Conservation (phyloP, 2,797 vertebrate genomes). For the Scyliorhinus canicula region DNA sequence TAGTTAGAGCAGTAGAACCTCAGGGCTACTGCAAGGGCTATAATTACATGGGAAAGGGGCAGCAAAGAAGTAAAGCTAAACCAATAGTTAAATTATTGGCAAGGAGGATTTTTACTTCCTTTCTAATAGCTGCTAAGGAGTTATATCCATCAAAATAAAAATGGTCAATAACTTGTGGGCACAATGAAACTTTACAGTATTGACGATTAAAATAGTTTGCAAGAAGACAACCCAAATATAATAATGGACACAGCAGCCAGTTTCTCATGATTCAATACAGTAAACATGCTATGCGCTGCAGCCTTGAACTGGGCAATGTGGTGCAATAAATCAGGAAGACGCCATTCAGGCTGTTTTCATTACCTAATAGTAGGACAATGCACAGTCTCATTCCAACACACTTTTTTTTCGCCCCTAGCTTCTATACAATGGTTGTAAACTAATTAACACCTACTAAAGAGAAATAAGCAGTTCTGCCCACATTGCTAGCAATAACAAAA, state of each 20-base stretch:
- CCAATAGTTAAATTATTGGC: slow-evolving; percentile 1
- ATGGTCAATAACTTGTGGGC: neutral
- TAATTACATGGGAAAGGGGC: neutral
- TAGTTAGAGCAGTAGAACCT: slow-evolving; percentile 20
- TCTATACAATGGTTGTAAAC: slow-evolving; percentile 44
- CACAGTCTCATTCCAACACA: neutral
- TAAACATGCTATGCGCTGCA: slow-evolving; percentile 8
- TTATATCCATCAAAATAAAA: slow-evolving; percentile 6
- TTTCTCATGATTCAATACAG: slow-evolving; percentile 27
- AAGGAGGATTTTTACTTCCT: slow-evolving; percentile 27
- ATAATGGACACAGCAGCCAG: slow-evolving; percentile 1
- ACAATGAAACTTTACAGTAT: too few species aligned
- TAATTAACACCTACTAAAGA: slow-evolving; percentile 44
- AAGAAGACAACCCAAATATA: slow-evolving; percentile 6
- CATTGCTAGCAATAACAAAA: neutral
- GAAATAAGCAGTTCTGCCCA: slow-evolving; percentile 42
- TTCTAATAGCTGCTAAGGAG: neutral
- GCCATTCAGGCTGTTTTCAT: slow-evolving; percentile 27
- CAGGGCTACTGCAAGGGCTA: slow-evolving; percentile 31
- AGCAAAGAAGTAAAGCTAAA: slow-evolving; percentile 22
- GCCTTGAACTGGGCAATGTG: slow-evolving; percentile 30
- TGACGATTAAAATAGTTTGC: neutral
- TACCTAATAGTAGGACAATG: slow-evolving; percentile 38
- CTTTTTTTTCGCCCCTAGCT: neutral
- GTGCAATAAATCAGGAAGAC: slow-evolving; percentile 38